Evolutionary conservation across 2,113 vertebrate genomes (phyloP), one percentile per base, ranked within the genome.

Genomic region (Hepsetus odoe): DNA sequence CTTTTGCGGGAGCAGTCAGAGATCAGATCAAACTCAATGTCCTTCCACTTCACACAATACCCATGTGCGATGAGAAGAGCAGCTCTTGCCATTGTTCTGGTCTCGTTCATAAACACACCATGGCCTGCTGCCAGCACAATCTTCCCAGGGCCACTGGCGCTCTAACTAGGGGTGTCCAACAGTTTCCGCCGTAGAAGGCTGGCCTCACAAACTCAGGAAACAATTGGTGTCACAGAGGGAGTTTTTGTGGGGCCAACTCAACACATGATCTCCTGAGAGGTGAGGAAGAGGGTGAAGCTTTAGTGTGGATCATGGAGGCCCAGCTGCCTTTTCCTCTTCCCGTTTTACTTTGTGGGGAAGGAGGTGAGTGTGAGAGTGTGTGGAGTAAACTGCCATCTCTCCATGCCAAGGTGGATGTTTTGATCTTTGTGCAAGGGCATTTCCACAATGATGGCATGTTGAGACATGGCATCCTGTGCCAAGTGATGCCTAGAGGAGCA

Each of bases 21-120:
- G 30, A 18, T 72, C 58, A 26, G 32, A 71, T 62, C 16, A 5
- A 59, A 9, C 67, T 30, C 8, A 1, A n/a, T 35, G 56, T 71
- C 44, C 67, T 79, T 79, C 58, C 69, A 2, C 44, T 72, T 42
- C 59, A 30, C 24, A 72, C 77, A 79, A 72, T 79, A 53, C 53
- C 42, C 40, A 32, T 42, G 62, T 65, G 68, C 30, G 32, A 40
- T 28, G 58, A 53, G 46, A 65, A 58, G 20, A 32, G 33, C 32
- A 24, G 58, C 77, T 79, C 59, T 68, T 72, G 58, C 44, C 33
- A 79, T 79, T 79, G 77, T 79, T 79, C 40, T 64, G 58, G 0
- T 11, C 58, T 35, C 16, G 26, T 22, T 55, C 11, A 46, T 79
- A 79, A 79, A 79, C 77, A 79, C 8, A 20, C 22, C 16, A 28